Evolutionary conservation across 1,140 invertebrate genomes (phyloP).

Genomic region (Panagrolaimus sp.): DNA sequence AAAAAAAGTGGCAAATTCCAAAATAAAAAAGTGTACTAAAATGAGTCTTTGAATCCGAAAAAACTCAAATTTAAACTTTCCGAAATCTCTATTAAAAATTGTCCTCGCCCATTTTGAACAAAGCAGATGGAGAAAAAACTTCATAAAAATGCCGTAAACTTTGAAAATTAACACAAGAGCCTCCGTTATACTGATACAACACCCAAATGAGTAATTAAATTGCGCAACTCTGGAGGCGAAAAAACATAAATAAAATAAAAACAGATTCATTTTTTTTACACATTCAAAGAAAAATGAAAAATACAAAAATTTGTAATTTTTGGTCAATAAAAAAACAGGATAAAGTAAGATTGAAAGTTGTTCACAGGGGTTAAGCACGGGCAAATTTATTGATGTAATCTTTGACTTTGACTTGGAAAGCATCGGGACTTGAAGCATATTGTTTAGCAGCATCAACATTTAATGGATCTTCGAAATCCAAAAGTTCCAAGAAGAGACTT

Average conservation of each 20-base stretch:
- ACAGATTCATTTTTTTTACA: too few species aligned
- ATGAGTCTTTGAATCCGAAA: too few species aligned
- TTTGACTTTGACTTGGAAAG: conserved; percentile 56
- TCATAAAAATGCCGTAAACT: neutral
- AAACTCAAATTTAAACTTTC: too few species aligned
- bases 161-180: too few species aligned
- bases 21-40: too few species aligned
- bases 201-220: neutral
- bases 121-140: too few species aligned
- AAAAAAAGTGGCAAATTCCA: too few species aligned
- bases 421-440: conserved; percentile 69
- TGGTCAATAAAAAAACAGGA: neutral
- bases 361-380: conserved; percentile 27
- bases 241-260: too few species aligned
- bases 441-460: conserved; percentile 84
- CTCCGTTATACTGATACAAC: too few species aligned
- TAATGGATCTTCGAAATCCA: conserved; percentile 89
- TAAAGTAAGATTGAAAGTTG: neutral
- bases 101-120: too few species aligned
- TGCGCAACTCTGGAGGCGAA: neutral
- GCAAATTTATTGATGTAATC: conserved; percentile 56
- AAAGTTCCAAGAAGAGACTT: conserved; percentile 82
- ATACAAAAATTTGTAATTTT: neutral
- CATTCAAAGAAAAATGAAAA: neutral
- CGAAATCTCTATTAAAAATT: too few species aligned